Evolutionary conservation across 2,888 invertebrate genomes (phyloP), one percentile per base, ranked within the genome.

Genomic region (Nemotelus nigrinus): DNA sequence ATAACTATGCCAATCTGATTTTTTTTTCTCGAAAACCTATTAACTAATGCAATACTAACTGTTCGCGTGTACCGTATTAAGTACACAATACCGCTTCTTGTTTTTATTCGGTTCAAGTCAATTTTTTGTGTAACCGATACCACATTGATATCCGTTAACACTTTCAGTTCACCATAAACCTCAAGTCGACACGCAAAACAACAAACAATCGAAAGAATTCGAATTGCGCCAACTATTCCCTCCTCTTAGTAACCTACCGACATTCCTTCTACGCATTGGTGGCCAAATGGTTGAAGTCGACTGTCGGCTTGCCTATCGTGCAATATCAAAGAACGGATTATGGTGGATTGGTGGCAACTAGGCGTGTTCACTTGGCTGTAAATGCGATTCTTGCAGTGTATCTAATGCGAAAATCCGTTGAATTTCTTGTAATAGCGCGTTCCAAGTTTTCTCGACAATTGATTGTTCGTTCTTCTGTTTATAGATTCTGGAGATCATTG

Each of bases 61-160:
- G 65, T 47, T 65, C 47, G 6, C 47, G 8, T 10, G 44, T 43
- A 45, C n/a, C n/a, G 43, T 58, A 65, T 65, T 65, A 65, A 65
- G 65, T 45, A 65, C 65, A 43, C 65, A 43, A 43, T 45, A 65
- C 65, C 65, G 65, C 65, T 65, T 45, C 10, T 65, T 65, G 47
- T 47, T n/a, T 65, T 65, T 65, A 45, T 65, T 65, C 65, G 47
- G 47, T 65, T 65, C 44, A 65, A 65, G 25, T 25, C 25, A 25
- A 25, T 25, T 25, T 2, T 65, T 65, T 65, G 47, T 65, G 65
- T 65, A 65, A 65, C 8, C 10, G 65, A 47, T 65, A 65, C 65
- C 43, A 65, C 65, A n/a, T 7, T n/a, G 25, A 45, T 45, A 47
- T 65, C 65, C 65, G 65, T 65, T 65, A 65, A 65, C 45, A 45